phyloP scores from a whole-genome alignment of 1,140 invertebrate species.

The Metopolophium dirhodum region DNA sequence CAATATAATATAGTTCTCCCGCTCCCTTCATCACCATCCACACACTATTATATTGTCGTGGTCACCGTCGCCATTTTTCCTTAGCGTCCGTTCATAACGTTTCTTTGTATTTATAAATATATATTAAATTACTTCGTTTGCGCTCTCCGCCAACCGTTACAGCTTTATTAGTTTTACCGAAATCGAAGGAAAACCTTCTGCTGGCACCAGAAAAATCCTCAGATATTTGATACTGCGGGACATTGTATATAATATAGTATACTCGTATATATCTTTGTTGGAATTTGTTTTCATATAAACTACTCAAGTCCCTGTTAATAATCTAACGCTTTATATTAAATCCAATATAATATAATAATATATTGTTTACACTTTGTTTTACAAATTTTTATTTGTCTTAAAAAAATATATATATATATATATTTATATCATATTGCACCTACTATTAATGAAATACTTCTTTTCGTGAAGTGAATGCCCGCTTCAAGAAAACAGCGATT shows the following conservation, averaged over 20 bases:
- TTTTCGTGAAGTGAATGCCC: too few relatives aligned
- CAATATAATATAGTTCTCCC: not conserved
- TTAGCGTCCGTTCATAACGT: not conserved
- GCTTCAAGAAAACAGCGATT: not conserved
- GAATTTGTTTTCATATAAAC: not conserved
- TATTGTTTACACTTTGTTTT: not conserved
- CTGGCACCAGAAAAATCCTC: not conserved
- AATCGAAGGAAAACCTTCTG: not conserved
- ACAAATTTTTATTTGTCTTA: not conserved
- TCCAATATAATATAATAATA: not conserved
- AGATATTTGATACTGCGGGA: not conserved
- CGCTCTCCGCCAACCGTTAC: not conserved
- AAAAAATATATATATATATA: too few relatives aligned
- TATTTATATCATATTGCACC: not conserved
- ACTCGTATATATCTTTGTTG: not conserved
- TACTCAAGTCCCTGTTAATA: not conserved
- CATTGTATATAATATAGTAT: not conserved
- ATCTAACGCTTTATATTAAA: not conserved
- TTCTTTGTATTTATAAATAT: slow-evolving; percentile 2
- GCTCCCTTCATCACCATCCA: not conserved
- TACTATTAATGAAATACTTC: not conserved
- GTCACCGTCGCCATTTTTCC: not conserved
- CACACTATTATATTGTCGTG: not conserved
- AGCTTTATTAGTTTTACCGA: not conserved
- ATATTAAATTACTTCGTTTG: not conserved